Evolutionary conservation across 2,888 invertebrate species (phyloP).

Genomic region (Melinopterus prodromus): DNA sequence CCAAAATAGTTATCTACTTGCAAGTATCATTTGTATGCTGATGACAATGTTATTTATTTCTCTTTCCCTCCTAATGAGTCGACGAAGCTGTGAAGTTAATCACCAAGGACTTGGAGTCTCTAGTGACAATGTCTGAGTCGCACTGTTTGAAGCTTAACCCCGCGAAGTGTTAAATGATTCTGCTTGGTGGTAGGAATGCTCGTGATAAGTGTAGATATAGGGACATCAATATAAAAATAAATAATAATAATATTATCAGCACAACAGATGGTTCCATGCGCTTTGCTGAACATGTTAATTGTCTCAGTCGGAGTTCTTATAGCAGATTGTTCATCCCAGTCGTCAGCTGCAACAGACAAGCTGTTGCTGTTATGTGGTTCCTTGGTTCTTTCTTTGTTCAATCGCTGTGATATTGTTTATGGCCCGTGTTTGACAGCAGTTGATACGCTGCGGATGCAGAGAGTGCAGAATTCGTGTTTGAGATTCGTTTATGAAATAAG

Average conservation of each 20-base stretch:
- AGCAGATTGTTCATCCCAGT: neutral
- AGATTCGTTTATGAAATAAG: constrained; percentile 4
- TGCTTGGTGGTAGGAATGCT: neutral
- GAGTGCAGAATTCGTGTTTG: neutral
- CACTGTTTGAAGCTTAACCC: constrained; percentile 10
- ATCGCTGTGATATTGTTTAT: neutral
- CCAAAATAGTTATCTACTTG: neutral
- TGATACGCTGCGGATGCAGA: neutral
- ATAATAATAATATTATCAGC: neutral
- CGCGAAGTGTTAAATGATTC: neutral
- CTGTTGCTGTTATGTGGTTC: constrained; percentile 8
- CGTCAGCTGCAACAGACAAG: neutral
- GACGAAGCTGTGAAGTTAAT: neutral
- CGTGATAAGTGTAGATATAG: neutral
- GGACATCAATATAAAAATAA: constrained; percentile 4
- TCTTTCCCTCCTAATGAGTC: neutral
- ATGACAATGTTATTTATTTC: neutral
- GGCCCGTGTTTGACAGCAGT: neutral
- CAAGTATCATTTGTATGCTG: constrained; percentile 8
- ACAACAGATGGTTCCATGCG: neutral
- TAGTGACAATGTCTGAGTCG: neutral
- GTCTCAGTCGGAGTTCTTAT: neutral
- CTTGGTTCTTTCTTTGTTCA: neutral
- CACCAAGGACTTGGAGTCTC: neutral
- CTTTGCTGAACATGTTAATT: neutral